A percentile compares a stretch with the other conserved stretches of the same genome.
phyloP scores from a whole-genome alignment of 2,797 vertebrate species.

The Lagorchestes hirsutus region DNA sequence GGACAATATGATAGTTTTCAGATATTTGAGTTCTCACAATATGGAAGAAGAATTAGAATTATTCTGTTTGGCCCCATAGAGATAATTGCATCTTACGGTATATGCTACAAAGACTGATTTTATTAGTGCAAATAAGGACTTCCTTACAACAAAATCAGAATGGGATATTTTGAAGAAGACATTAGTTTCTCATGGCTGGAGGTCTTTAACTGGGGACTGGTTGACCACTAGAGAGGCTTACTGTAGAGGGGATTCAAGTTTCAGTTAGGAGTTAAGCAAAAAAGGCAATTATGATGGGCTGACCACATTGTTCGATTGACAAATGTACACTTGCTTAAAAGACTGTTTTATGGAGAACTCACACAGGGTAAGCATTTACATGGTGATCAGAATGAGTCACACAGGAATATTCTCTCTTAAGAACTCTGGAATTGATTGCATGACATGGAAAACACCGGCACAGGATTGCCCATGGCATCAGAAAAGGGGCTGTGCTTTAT shows the following conservation, averaged over 20 bases:
- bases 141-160: not conserved
- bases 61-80: not conserved
- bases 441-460: too few species aligned
- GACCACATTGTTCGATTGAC: too few species aligned
- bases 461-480: too few species aligned
- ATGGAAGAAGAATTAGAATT: not conserved
- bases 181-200: not conserved
- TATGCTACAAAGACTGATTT: too few species aligned
- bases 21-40: not conserved
- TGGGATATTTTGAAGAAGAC: not conserved
- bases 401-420: too few species aligned
- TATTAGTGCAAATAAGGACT: not conserved
- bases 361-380: too few species aligned
- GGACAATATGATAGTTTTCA: not conserved
- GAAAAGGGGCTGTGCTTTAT: too few species aligned
- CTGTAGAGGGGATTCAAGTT: not conserved
- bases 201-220: not conserved
- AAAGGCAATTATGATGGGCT: too few species aligned
- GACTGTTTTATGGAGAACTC: too few species aligned
- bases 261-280: not conserved
- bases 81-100: not conserved
- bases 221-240: not conserved
- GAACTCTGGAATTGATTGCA: too few species aligned
- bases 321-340: too few species aligned
- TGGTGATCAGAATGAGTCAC: too few species aligned